These are phyloP conservation scores for Drosophila rhopaloa DNA, from an alignment of 1,140 invertebrate genomes.

Conservation along the genomic window DNA sequence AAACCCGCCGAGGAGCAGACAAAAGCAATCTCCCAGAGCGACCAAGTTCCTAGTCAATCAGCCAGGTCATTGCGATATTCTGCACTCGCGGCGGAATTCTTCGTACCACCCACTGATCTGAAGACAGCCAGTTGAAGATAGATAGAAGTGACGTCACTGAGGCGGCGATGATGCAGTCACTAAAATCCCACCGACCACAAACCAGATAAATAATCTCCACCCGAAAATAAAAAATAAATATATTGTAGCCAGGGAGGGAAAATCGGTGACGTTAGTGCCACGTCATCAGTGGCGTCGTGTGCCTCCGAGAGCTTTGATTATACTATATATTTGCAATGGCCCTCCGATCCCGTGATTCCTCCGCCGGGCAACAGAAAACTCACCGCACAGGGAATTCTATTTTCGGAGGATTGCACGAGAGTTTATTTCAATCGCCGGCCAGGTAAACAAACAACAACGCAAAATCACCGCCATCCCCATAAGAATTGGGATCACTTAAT, in stretches of 20 bases:
- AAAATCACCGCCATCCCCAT: slow-evolving; percentile 40
- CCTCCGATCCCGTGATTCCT: slow-evolving; percentile 13
- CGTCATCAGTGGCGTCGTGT: slow-evolving; percentile 54
- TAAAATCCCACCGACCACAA: slow-evolving; percentile 12
- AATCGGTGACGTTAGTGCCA: slow-evolving; percentile 60
- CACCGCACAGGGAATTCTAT: slow-evolving; percentile 37
- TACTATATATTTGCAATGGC: slow-evolving; percentile 23
- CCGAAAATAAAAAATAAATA: slow-evolving; percentile 32
- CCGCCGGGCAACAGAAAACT: slow-evolving; percentile 29
- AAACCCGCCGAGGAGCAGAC: slow-evolving; percentile 38
- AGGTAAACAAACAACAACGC: slow-evolving; percentile 65
- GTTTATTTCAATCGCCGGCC: slow-evolving; percentile 41
- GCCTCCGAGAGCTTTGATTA: slow-evolving; percentile 24
- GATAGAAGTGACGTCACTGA: slow-evolving; percentile 52
- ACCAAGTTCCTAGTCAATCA: slow-evolving; percentile 45
- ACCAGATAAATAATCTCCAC: slow-evolving; percentile 9
- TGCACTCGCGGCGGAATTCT: slow-evolving; percentile 49
- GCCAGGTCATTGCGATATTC: slow-evolving; percentile 42
- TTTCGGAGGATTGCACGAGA: slow-evolving; percentile 71
- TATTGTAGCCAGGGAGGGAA: slow-evolving; percentile 7
- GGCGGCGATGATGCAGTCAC: slow-evolving; percentile 26
- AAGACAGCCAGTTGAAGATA: not conserved
- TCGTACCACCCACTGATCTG: slow-evolving; percentile 49
- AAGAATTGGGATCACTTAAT: slow-evolving; percentile 59
- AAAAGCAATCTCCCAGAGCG: slow-evolving; percentile 19